A percentile compares a stretch with the other conserved stretches of the same genome.
Conservation (phyloP, 2,888 invertebrate genomes). For the Ectemnius lituratus region DNA sequence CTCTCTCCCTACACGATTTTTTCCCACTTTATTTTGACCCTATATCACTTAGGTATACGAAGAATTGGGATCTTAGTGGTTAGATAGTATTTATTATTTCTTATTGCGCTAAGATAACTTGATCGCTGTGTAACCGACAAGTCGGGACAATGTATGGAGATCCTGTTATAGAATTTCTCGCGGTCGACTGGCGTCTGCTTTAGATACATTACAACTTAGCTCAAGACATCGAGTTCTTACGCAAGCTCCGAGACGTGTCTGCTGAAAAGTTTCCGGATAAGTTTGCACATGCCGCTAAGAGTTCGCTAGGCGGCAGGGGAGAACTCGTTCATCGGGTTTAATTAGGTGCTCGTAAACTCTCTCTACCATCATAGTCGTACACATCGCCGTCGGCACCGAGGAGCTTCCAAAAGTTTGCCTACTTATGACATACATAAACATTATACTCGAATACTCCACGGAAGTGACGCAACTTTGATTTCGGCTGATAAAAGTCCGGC, state of each 20-base stretch:
- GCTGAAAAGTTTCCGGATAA: constrained; percentile 23
- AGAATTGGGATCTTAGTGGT: background rate
- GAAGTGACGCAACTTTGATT: no score
- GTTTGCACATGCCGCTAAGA: constrained; percentile 38
- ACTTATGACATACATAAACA: no score
- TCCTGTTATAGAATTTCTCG: background rate
- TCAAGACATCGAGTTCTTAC: background rate
- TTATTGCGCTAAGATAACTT: background rate
- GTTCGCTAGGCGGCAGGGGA: constrained; percentile 30
- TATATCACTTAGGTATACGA: no score
- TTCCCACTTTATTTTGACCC: background rate
- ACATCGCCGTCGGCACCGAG: no score
- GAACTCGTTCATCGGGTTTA: constrained; percentile 38
- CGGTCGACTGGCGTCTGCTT: background rate
- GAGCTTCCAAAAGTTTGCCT: no score
- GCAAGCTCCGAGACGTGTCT: background rate
- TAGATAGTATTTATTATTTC: no score
- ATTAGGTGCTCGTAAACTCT: constrained; percentile 38
- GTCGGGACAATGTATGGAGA: background rate
- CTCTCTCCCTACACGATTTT: background rate
- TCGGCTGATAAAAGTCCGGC: no score
- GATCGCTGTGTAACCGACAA: background rate
- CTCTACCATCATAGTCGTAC: constrained; percentile 19
- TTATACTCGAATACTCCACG: no score
- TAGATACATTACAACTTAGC: background rate